These are phyloP conservation scores for Rattus rattus DNA, from an alignment of 2,113 vertebrate genomes.

Conservation along the genomic window DNA sequence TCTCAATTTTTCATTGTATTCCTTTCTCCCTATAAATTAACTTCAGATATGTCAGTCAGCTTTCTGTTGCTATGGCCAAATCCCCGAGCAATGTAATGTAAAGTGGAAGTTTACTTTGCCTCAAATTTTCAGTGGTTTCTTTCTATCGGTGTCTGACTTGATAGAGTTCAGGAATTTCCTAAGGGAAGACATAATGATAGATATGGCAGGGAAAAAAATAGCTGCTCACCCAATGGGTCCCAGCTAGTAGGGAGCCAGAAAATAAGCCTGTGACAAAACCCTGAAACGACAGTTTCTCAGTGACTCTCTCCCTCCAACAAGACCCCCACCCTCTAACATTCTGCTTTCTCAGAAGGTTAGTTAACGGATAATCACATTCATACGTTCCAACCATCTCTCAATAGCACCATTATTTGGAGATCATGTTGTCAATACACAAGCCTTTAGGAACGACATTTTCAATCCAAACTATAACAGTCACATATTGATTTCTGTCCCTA, in stretches of 20 bases:
- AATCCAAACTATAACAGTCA: not conserved
- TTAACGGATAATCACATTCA: not conserved
- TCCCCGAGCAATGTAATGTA: not conserved
- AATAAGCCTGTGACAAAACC: not conserved
- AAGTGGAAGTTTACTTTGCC: not conserved
- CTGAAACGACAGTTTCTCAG: not conserved
- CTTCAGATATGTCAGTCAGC: not conserved
- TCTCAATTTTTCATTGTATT: not conserved
- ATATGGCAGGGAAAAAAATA: not conserved
- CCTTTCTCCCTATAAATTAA: fast-evolving
- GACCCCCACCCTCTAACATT: not conserved
- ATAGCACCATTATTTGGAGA: not conserved
- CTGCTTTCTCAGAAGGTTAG: not conserved
- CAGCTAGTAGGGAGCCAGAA: not conserved
- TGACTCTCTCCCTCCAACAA: not conserved
- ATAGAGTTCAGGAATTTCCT: not conserved
- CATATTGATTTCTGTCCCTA: not conserved
- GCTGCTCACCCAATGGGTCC: not conserved
- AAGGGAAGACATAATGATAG: not conserved
- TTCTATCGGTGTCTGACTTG: not conserved
- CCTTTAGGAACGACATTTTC: not conserved
- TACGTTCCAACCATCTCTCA: not conserved
- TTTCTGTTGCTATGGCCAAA: not conserved
- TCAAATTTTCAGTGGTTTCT: not conserved
- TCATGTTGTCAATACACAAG: not conserved